phyloP scores from a whole-genome alignment of 2,113 vertebrate species.

The Perca fluviatilis region DNA sequence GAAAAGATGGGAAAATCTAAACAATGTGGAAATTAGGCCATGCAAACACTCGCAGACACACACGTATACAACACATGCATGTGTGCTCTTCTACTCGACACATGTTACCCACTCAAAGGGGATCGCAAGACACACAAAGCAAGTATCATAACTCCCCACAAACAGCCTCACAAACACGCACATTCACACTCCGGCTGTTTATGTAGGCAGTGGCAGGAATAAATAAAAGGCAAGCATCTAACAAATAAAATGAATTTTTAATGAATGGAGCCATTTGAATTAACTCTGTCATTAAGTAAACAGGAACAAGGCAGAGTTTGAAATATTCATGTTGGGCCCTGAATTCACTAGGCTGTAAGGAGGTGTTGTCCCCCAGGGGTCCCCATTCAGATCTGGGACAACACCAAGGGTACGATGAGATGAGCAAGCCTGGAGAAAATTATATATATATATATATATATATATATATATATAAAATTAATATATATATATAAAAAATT shows the following conservation, averaged over 20 bases:
- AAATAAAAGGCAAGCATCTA: slow-evolving; percentile 71
- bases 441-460: slow-evolving; percentile 33
- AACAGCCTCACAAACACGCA: slow-evolving; percentile 23
- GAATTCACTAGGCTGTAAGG: slow-evolving; percentile 68
- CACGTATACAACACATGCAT: slow-evolving; percentile 13
- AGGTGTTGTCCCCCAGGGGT: slow-evolving; percentile 65
- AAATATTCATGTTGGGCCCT: slow-evolving; percentile 80
- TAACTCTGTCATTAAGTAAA: slow-evolving; percentile 81
- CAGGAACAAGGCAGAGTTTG: slow-evolving; percentile 72
- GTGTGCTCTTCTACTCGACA: slow-evolving; percentile 16
- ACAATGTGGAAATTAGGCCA: slow-evolving; percentile 82
- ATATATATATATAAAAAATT: no score
- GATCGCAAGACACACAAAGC: slow-evolving; percentile 47
- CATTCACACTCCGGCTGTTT: slow-evolving; percentile 40
- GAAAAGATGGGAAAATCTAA: slow-evolving; percentile 74
- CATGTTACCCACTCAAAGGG: slow-evolving; percentile 39
- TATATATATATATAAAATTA: no score
- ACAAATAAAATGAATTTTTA: slow-evolving; percentile 84
- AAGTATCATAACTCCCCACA: slow-evolving; percentile 17
- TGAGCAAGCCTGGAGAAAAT: slow-evolving; percentile 39
- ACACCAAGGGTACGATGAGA: slow-evolving; percentile 46
- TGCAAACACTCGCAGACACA: slow-evolving; percentile 56
- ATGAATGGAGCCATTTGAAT: slow-evolving; percentile 78
- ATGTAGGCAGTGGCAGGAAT: slow-evolving; percentile 53
- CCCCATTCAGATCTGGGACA: slow-evolving; percentile 73